Evolutionary conservation across 2,888 invertebrate genomes (phyloP), one percentile per base, ranked within the genome.

Genomic region (Myathropa florea): DNA sequence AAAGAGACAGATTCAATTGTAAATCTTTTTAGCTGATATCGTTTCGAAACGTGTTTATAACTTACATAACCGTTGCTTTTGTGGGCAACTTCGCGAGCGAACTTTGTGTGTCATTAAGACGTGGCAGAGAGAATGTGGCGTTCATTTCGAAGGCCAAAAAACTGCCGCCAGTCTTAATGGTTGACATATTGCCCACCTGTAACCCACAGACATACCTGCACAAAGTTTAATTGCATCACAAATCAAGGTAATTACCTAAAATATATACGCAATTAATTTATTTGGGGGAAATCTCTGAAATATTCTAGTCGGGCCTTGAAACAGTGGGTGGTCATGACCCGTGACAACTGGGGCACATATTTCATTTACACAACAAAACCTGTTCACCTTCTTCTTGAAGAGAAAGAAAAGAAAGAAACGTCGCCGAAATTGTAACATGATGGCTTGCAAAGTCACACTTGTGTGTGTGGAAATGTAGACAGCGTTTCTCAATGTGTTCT

Each of bases 1-100:
- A 63, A 68, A 55, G 53, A 67, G 10, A 77, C 24, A 21, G 26
- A 78, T 57, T 55, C 61, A 55, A 70, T 61, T 21, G 46, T 46
- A 46, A 46, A 46, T 46, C 46, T 46, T 46, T 46, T 33, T 46
- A 18, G 18, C 46, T 46, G 46, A 46, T 46, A 46, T 46, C 46
- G 46, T 46, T 46, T 46, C 46, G 46, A 46, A 46, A 46, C 46
- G 46, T 46, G 46, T 46, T 46, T 18, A n/a, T 18, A 9, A 18
- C 46, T 46, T 46, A 6, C 46, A n/a, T 18, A 46, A 46, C 46
- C n/a, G 18, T 18, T 18, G 46, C 46, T 46, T 18, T 46, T 7
- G 46, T n/a, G 46, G 46, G 46, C 46, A 46, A 46, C 18, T 46
- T 46, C 1, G n/a, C 46, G 18, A 46, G 46, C 46, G 46, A n/a